phyloP scores from a whole-genome alignment of 2,888 invertebrate species.

The Tetramorium bicarinatum region DNA sequence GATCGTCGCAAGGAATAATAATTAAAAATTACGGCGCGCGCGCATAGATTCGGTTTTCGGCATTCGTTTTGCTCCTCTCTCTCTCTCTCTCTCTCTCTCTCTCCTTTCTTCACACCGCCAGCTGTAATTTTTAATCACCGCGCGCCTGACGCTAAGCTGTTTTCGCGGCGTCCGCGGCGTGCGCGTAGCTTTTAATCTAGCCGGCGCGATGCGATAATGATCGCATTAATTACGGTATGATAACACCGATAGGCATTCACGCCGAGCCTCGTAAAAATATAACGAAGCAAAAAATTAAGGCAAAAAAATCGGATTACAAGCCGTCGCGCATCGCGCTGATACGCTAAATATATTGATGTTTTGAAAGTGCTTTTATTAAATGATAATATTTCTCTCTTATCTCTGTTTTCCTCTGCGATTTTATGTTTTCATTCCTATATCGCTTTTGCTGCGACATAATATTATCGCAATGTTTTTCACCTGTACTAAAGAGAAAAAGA shows the following conservation, averaged over 20 bases:
- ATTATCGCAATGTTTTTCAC: neutral
- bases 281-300: neutral
- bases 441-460: neutral
- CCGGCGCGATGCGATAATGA: constrained; percentile 37
- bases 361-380: neutral
- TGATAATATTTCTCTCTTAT: neutral
- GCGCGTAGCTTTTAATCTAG: constrained; percentile 36
- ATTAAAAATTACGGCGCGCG: constrained; percentile 35
- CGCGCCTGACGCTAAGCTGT: constrained; percentile 7
- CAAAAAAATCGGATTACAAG: neutral
- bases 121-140: constrained; percentile 48
- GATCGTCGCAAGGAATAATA: constrained; percentile 47
- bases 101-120: neutral
- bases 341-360: constrained; percentile 23
- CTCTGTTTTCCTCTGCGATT: neutral
- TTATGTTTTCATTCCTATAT: neutral
- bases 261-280: neutral
- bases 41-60: constrained; percentile 31
- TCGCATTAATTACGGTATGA: constrained; percentile 36
- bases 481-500: neutral
- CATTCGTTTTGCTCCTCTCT: constrained; percentile 19
- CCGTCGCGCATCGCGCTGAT: neutral
- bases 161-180: constrained; percentile 2
- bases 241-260: constrained; percentile 24
- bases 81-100: neutral